Percentiles rank a stretch among this genome's conserved stretches.
Conservation (phyloP, 2,113 vertebrate genomes). For the Genyomyrus donnyi region DNA sequence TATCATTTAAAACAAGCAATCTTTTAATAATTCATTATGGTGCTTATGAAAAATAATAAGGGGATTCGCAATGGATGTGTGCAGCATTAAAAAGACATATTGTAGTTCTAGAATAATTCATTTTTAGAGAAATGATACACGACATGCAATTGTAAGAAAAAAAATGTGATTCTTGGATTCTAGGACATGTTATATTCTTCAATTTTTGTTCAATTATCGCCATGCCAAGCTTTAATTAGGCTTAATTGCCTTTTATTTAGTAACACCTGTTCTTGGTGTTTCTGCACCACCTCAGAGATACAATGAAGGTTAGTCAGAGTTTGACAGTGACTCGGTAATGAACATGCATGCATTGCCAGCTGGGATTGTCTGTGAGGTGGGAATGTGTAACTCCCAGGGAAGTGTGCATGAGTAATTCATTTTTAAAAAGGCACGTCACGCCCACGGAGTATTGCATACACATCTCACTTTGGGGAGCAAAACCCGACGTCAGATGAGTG, state of each 20-base stretch:
- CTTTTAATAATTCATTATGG: neutral
- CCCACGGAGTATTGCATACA: neutral
- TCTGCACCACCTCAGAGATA: neutral
- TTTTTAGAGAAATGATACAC: neutral
- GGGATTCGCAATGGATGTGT: neutral
- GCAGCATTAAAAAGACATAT: neutral
- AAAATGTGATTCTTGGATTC: neutral
- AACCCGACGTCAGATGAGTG: neutral
- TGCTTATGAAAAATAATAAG: neutral
- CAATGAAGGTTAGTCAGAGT: neutral
- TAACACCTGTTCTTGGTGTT: neutral
- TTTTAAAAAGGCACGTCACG: neutral
- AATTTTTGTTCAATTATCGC: neutral
- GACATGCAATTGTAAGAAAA: neutral
- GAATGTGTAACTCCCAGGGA: neutral
- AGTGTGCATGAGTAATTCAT: neutral
- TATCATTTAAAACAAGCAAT: neutral
- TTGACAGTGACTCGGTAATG: neutral
- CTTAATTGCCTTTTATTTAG: neutral
- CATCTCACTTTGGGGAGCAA: neutral
- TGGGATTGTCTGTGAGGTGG: neutral
- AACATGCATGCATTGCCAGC: neutral
- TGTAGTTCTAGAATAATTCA: neutral
- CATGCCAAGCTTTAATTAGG: neutral
- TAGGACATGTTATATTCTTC: neutral